Percentiles rank a stretch among this genome's conserved stretches.
phyloP scores from a whole-genome alignment of 2,113 vertebrate species.

The Saccopteryx leptura region DNA sequence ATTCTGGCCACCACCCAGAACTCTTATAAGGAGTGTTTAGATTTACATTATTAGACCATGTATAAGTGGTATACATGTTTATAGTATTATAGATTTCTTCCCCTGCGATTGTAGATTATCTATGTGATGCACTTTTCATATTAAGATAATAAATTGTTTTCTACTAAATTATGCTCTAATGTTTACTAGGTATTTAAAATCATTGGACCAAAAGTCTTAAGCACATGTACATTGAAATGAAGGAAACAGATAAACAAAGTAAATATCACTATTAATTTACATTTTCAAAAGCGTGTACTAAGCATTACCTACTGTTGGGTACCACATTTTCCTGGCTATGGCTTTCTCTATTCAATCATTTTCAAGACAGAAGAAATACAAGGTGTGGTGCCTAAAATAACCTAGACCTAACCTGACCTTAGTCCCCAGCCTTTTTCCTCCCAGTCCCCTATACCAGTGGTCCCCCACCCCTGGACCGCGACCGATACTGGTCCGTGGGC shows the following conservation, averaged over 20 bases:
- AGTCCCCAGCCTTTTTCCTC: not conserved
- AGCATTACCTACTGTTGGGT: not conserved
- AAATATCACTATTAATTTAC: not conserved
- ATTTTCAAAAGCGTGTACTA: not conserved
- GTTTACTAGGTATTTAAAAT: slow-evolving; percentile 51
- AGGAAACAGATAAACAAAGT: not conserved
- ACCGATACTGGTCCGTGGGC: no score
- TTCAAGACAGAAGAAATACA: slow-evolving; percentile 47
- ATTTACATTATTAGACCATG: not conserved
- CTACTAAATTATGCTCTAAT: slow-evolving; percentile 55
- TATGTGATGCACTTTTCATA: slow-evolving; percentile 27
- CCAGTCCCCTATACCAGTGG: not conserved
- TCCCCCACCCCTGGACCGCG: no score
- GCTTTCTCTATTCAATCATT: slow-evolving; percentile 35
- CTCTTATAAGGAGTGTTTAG: not conserved
- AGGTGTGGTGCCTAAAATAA: not conserved
- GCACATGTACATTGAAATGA: not conserved
- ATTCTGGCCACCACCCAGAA: not conserved
- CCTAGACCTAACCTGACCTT: not conserved
- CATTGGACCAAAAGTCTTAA: slow-evolving; percentile 37
- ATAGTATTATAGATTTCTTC: not conserved
- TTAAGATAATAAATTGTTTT: not conserved
- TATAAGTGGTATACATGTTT: not conserved
- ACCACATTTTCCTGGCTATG: not conserved
- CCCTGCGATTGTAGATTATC: not conserved